A percentile compares a stretch with the other conserved stretches of the same genome.
Conservation (phyloP, 37 sponge, comb jelly and placozoan species). For the Petrosia ficiformis region DNA sequence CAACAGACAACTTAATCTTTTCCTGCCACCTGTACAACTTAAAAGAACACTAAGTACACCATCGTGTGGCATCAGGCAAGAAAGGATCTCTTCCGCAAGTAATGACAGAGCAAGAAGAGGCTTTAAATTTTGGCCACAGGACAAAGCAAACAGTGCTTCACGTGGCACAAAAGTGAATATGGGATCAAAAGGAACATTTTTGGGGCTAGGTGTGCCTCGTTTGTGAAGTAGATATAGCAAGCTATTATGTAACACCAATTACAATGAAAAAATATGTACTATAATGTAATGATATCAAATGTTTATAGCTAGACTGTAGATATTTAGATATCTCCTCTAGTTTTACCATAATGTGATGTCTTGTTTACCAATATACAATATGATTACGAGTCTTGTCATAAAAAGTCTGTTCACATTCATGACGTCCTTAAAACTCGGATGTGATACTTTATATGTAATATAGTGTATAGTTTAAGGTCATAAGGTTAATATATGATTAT, state of each 20-base stretch:
- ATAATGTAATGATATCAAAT: not conserved
- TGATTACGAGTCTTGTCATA: no score
- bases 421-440: no score
- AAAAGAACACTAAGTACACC: not conserved
- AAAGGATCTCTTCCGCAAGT: constrained; percentile 18
- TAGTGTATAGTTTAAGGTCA: no score
- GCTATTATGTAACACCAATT: not conserved
- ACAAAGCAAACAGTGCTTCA: not conserved
- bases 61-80: not conserved
- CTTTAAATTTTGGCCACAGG: constrained; percentile 45
- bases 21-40: constrained; percentile 24
- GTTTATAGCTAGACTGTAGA: not conserved
- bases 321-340: no score
- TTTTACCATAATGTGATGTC: no score
- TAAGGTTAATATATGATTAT: no score
- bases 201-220: constrained; percentile 40
- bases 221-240: constrained; percentile 7
- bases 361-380: no score
- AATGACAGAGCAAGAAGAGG: constrained; percentile 56
- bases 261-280: not conserved
- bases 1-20: constrained; percentile 25
- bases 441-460: no score
- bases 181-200: constrained; percentile 38
- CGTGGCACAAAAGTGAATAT: constrained; percentile 17
- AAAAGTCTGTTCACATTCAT: no score